A percentile compares a stretch with the other conserved stretches of the same genome.
Evolutionary conservation across 2,888 invertebrate species (phyloP).

Genomic region (Ecdyonurus torrentis): DNA sequence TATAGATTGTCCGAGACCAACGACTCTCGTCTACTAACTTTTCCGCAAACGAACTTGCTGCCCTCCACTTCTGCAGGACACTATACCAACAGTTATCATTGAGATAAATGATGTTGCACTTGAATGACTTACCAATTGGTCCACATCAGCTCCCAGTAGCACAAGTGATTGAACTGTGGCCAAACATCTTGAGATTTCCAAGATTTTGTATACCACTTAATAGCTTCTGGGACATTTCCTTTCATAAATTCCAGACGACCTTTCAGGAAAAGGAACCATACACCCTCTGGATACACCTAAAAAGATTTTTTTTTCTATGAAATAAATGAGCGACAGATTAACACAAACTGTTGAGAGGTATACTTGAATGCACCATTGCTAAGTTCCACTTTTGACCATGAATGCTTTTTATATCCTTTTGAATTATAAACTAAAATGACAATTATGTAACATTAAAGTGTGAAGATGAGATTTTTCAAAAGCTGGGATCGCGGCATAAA

Average conservation of each 20-base stretch:
- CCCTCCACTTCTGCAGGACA: slow-evolving; percentile 55
- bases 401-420: no score
- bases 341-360: no score
- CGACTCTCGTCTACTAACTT: slow-evolving; percentile 57
- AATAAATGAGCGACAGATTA: no score
- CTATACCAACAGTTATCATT: slow-evolving; percentile 24
- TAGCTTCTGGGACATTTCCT: slow-evolving; percentile 53
- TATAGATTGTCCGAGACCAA: slow-evolving; percentile 87
- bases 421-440: no score
- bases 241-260: slow-evolving; percentile 69
- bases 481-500: background rate
- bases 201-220: slow-evolving; percentile 60
- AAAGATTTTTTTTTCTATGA: no score
- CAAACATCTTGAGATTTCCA: slow-evolving; percentile 69
- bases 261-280: slow-evolving; percentile 83
- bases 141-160: slow-evolving; percentile 92
- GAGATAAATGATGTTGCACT: background rate
- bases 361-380: no score
- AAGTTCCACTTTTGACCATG: no score
- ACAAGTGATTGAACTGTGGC: slow-evolving; percentile 83
- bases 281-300: slow-evolving; percentile 60
- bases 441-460: slow-evolving; percentile 2
- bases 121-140: slow-evolving; percentile 53
- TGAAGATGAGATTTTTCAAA: no score
- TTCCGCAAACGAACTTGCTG: slow-evolving; percentile 54